Evolutionary conservation across 2,113 vertebrate genomes (phyloP), one percentile per base, ranked within the genome.

Genomic region (Ophiodon elongatus): DNA sequence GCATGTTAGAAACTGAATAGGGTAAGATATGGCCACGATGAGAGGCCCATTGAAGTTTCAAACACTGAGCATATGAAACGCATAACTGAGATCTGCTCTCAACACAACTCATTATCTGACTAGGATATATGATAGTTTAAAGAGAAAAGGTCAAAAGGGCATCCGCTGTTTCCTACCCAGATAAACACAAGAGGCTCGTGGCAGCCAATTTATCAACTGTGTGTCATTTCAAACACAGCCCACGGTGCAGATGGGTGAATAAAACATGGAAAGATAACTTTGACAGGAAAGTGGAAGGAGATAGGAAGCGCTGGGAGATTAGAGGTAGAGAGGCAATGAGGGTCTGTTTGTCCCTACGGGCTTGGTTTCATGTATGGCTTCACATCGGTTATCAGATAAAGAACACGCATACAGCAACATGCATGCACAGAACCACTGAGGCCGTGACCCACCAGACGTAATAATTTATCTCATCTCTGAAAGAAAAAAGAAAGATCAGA

Each of bases 221-320:
- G 29, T 69, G 80, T 72, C 86, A 84, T 89, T 92, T 85, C 59
- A 47, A 75, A 80, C 65, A 57, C 15, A 25, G 76, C 60, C 80
- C 15, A 2, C 13, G 76, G 67, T 73, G 60, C 69, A 84, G 83
- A 87, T 66, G 85, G 73, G 71, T 47, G 77, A 83, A 88, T 83
- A 85, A 87, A 91, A 92, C 88, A 82, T 68, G 14, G 37, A 4
- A 64, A 89, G 88, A 91, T 93, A 91, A 84, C 83, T 89, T 82
- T 86, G 88, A 87, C 88, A 57, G 68, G 68, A 81, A 73, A 76
- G 66, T 50, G 73, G 75, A 82, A 43, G 79, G 64, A 82, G 85
- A 90, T 85, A 84, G 39, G 35, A 35, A 8, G 63, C 15, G 17
- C 70, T 43, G 47, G 11, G 69, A 88, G 89, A 90, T 91, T 86